Evolutionary conservation across 1,140 invertebrate species (phyloP), one percentile per base, ranked within the genome.

Genomic region (Drosophila auraria): DNA sequence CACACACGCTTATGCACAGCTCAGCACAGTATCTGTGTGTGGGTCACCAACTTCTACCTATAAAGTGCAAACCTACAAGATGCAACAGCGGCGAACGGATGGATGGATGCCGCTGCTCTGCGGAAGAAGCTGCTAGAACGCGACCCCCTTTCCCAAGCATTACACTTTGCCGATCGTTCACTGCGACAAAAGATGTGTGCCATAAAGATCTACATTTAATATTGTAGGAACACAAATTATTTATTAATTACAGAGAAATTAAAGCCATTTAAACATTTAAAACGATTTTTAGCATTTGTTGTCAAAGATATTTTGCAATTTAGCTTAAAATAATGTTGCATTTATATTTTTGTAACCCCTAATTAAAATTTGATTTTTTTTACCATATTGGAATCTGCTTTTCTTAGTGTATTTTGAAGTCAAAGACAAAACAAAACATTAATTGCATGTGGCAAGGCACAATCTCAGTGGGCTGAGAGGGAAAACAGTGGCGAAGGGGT

Each of bases 351-450:
- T 30, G 27, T 30, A 30, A 30, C 27, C 27, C 6, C 1, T 30
- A 30, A 30, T 30, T 7, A 6, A 30, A 30, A 30, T 33, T 33
- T 9, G 9, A 33, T 8, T 9, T 33, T 33, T 33, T 33, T 8
- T 8, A 33, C 27, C 3, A 33, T 8, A 9, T 33, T 33, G 9
- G 9, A 33, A 8, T 33, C 2, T 2, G 8, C 23, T 25, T 62
- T 25, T 25, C 20, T 14, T 9, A 56, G 68, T 71, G 63, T 5
- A 20, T 44, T 5, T 45, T 49, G 40, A 78, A 68, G 74, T 81
- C 64, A 78, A 84, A 84, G 68, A 81, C 82, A 84, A 78, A 70
- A 62, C 33, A 64, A 77, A 83, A 78, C 75, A 61, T 76, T 75
- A 79, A 87, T 75, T 71, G 61, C 79, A 78, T 86, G 70, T 66